These are phyloP conservation scores for Vipera ursinii DNA, from an alignment of 2,797 vertebrate genomes.

Conservation along the genomic window DNA sequence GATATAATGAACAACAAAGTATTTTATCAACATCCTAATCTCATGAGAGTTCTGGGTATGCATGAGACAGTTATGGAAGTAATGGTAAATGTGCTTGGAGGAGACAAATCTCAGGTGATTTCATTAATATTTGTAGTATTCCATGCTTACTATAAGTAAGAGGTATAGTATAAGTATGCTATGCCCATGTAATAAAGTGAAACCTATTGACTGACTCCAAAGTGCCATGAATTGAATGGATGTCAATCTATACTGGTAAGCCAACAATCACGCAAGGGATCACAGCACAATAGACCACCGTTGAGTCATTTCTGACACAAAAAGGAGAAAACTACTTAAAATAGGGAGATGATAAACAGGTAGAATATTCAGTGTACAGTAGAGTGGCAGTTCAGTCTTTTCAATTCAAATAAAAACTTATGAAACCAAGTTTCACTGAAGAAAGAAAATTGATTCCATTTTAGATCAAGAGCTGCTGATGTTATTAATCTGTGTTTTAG, in stretches of 20 bases:
- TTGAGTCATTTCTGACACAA: background rate
- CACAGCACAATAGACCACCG: background rate
- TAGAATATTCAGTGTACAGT: background rate
- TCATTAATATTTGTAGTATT: constrained; percentile 3
- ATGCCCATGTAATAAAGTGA: background rate
- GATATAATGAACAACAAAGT: constrained; percentile 99
- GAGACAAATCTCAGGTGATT: constrained; percentile 93
- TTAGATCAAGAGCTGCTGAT: background rate
- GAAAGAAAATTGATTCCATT: background rate
- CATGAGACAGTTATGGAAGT: constrained; percentile 99
- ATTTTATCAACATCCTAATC: constrained; percentile 98
- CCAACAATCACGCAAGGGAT: background rate
- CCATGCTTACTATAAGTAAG: background rate
- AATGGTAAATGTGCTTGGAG: constrained; percentile 97
- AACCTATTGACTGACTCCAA: background rate
- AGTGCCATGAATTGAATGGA: background rate
- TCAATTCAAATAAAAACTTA: background rate
- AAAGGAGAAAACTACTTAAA: background rate
- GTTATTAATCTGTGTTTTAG: background rate
- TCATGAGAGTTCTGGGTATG: constrained; percentile 98
- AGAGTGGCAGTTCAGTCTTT: background rate
- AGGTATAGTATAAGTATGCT: background rate
- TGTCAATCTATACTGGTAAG: background rate
- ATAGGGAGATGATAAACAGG: background rate
- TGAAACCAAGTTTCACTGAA: background rate